Base-by-base conservation (phyloP, 2,797 vertebrate genomes). In the Urosaurus nigricauda region DNA sequence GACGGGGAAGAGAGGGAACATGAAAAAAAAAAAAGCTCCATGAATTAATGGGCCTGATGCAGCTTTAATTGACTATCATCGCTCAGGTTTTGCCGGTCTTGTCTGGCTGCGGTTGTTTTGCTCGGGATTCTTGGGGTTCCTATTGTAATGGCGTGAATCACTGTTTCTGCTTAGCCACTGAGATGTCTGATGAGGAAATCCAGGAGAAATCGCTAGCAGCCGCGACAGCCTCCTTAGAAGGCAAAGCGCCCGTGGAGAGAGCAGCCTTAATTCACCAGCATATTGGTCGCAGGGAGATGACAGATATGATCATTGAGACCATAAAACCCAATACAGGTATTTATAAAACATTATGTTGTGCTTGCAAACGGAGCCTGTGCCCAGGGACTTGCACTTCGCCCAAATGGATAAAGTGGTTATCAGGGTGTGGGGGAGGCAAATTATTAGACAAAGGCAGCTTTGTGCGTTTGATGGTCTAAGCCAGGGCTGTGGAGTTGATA, bases 291-390 rank as follows among this genome's bases (percentile, higher is more conserved):
- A 96, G 98, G 93, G 98, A 98, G 91, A 99, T 99, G 98, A 98
- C 98, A 0, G 98, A 99, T 93, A 97, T 99, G 97, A 98, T 99
- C 51, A 99, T 99, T 86, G 99, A 99, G 93, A 99, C 98, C 14
- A 97, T 99, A 88, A 97, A 97, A 89, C 97, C 97, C 63, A 95
- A 92, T 63, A 58, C 97, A 98, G 98, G 98, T 99, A 95, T 85
- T 37, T 94, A 73, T 6, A 13, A 26, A 53, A 1, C 5, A 2
- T 26, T 21, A 14, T 8, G 29, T 14, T 68, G 79, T n/a, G 35
- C 11, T 81, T 3, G 4, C 11, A 9, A 3, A 43, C 13, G 9
- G 5, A 58, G 17, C 4, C 19, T 4, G 16, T 19, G 5, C 19
- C 24, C 16, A 4, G 40, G 16, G 5, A 9, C 2, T 32, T 29